A percentile compares a stretch with the other conserved stretches of the same genome.
Conservation (phyloP, 1,140 invertebrate species). For the Saccostrea cuccullata region DNA sequence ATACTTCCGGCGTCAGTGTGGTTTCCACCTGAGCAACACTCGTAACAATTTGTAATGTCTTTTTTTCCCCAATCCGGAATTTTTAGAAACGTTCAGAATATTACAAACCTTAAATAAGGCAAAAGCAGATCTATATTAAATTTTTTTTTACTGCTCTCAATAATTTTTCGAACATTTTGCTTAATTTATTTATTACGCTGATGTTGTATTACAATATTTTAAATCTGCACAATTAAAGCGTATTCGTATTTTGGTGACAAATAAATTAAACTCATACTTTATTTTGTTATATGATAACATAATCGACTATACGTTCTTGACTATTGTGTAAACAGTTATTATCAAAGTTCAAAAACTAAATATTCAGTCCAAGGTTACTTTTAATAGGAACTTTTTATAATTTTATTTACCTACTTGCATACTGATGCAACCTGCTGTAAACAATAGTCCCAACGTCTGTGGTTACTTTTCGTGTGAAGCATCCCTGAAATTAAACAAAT, state of each 20-base stretch:
- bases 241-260: background rate
- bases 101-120: background rate
- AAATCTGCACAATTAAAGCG: no score
- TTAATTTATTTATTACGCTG: no score
- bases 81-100: background rate
- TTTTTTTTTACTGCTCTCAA: no score
- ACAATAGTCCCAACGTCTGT: background rate
- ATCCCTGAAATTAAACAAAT: background rate
- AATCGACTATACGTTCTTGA: background rate
- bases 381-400: background rate
- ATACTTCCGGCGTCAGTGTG: background rate
- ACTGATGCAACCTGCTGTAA: background rate
- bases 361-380: background rate
- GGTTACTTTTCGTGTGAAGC: background rate
- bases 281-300: background rate
- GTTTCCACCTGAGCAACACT: background rate
- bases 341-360: background rate
- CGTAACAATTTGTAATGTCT: slow-evolving; percentile 4
- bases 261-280: background rate
- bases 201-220: no score
- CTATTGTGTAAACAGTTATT: background rate
- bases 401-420: background rate
- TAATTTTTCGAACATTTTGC: no score
- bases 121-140: background rate
- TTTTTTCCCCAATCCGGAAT: background rate